A percentile compares a stretch with the other conserved stretches of the same genome.
Conservation (phyloP, 1,140 invertebrate species). For the Thaumetopoea pityocampa region DNA sequence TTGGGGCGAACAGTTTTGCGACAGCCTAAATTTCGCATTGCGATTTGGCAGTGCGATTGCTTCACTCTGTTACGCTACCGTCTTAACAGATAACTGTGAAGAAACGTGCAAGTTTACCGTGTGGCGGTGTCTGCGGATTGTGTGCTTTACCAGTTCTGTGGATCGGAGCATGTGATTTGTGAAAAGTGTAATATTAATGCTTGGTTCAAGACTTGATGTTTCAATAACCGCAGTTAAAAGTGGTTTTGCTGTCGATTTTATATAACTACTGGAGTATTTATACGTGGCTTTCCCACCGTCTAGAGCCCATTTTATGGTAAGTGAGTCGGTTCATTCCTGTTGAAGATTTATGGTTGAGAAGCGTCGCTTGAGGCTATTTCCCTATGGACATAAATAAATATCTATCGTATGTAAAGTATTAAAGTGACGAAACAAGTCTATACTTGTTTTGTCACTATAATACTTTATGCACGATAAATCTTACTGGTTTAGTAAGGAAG, state of each 20-base stretch:
- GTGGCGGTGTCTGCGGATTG: slow-evolving; percentile 50
- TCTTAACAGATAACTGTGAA: slow-evolving; percentile 67
- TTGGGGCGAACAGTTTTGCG: slow-evolving; percentile 44
- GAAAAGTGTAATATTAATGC: slow-evolving; percentile 53
- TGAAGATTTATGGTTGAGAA: slow-evolving; percentile 14
- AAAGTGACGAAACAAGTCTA: too few species aligned
- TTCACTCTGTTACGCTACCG: slow-evolving; percentile 57
- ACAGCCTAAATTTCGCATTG: slow-evolving; percentile 60
- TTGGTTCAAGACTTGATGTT: slow-evolving; percentile 41
- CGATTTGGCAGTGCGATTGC: slow-evolving; percentile 56
- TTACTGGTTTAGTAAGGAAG: slow-evolving; percentile 2
- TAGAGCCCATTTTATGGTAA: slow-evolving; percentile 56
- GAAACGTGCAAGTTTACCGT: slow-evolving; percentile 62
- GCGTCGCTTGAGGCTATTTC: too few species aligned
- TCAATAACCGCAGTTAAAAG: slow-evolving; percentile 51
- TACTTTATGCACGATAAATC: slow-evolving; percentile 1
- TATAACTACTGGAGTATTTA: slow-evolving; percentile 45
- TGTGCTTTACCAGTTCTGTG: slow-evolving; percentile 60
- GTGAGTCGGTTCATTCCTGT: slow-evolving; percentile 24
- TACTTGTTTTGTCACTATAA: too few species aligned
- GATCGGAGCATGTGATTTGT: slow-evolving; percentile 50
- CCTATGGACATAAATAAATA: too few species aligned
- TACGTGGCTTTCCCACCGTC: slow-evolving; percentile 39
- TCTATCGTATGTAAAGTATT: too few species aligned
- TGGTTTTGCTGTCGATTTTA: slow-evolving; percentile 46